Evolutionary conservation across 2,888 invertebrate genomes (phyloP), one percentile per base, ranked within the genome.

Genomic region (Ochlodes sylvanus): DNA sequence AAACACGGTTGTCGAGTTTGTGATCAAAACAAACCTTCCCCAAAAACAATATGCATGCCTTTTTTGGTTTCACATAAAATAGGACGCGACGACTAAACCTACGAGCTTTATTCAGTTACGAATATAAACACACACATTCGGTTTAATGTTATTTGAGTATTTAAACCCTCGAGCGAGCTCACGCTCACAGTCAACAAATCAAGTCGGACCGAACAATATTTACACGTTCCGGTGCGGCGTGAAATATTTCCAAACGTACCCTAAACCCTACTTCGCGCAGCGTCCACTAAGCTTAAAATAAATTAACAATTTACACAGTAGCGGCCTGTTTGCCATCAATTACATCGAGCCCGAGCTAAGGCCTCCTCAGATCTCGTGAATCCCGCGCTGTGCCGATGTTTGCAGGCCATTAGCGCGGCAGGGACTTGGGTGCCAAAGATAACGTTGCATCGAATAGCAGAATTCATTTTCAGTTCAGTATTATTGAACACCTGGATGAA

Each of bases 381-480:
- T 47, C 63, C 19, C 21, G 47, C 19, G 14, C 27, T 32, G 50
- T 78, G 79, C 77, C 78, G 72, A 81, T 86, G 84, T 88, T 87
- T 88, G 83, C 85, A 86, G 79, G 78, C 83, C 86, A 84, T 88
- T 88, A 87, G 72, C 70, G 71, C 65, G 67, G 34, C 50, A 68
- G 63, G 47, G 7, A 9, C 1, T 47, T 10, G 38, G 38, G 38
- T 1, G 38, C 10, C 38, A 38, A 38, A 9, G 12, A 38, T 38
- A 38, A 10, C 12, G 3, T 12, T 10, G 12, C 12, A 12, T 38
- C 38, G 38, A 10, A 38, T 38, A 38, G 10, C 38, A 38, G 10
- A 2, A 38, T 12, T 4, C 12, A 12, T 12, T 10, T 12, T 38
- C 10, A 38, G 6, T 7, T 3, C 0, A 1, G 5, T 34, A 34